A percentile compares a stretch with the other conserved stretches of the same genome.
These are phyloP conservation scores for Taphrorychus bicolor DNA, from an alignment of 2,888 invertebrate genomes.

Conservation along the genomic window DNA sequence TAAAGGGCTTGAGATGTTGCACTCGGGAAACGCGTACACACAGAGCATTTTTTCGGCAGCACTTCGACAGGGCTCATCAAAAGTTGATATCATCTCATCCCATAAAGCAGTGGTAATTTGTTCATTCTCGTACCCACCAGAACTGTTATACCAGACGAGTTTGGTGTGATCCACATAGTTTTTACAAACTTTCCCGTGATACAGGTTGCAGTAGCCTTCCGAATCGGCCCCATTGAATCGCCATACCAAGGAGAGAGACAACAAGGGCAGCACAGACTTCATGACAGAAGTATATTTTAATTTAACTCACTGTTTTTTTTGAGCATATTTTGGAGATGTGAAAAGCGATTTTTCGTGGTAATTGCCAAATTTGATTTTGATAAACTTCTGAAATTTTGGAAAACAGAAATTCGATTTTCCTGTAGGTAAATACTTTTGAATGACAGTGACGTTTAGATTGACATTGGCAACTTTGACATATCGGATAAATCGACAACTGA, in stretches of 20 bases:
- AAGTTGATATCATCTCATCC: conserved; percentile 78
- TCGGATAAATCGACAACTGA: too few species aligned
- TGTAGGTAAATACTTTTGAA: too few species aligned
- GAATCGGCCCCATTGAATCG: conserved; percentile 17
- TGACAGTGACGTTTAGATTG: too few species aligned
- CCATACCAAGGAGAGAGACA: background rate
- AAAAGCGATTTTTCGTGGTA: background rate
- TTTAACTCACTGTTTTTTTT: background rate
- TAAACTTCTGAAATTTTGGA: background rate
- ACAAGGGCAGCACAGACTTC: conserved; percentile 7
- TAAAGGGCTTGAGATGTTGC: conserved; percentile 70
- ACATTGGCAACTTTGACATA: too few species aligned
- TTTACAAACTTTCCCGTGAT: conserved; percentile 74
- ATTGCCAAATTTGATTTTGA: background rate
- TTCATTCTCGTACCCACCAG: conserved; percentile 82
- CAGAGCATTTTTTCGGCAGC: conserved; percentile 91
- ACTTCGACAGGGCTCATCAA: conserved; percentile 83
- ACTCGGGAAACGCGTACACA: conserved; percentile 87
- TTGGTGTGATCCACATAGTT: conserved; percentile 62
- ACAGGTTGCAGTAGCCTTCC: conserved; percentile 82
- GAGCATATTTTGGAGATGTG: background rate
- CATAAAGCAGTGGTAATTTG: conserved; percentile 82
- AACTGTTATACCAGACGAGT: conserved; percentile 67
- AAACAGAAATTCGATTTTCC: background rate
- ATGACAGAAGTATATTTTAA: conserved; percentile 14